Conservation (phyloP, 2,113 vertebrate genomes). For the Numenius arquata region DNA sequence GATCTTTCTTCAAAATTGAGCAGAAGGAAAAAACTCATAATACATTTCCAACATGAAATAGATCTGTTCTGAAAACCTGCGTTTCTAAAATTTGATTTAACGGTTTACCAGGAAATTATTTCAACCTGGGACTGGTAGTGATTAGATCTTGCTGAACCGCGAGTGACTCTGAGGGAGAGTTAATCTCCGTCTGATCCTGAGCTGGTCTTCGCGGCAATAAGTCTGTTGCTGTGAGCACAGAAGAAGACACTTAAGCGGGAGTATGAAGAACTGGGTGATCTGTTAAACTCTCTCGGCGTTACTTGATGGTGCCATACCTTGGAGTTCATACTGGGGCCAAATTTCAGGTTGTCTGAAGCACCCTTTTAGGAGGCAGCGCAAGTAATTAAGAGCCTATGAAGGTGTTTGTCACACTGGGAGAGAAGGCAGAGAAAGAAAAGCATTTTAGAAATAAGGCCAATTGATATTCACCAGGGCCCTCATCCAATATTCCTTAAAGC, state of each 20-base stretch:
- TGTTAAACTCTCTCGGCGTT: neutral
- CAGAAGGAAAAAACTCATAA: rapidly evolving
- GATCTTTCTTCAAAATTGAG: neutral
- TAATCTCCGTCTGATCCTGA: neutral
- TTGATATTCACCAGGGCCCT: neutral
- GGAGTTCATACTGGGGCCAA: neutral
- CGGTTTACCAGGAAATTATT: neutral
- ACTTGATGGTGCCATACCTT: neutral
- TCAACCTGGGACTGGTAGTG: neutral
- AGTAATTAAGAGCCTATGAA: neutral
- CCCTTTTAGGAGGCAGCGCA: neutral
- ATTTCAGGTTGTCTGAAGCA: neutral
- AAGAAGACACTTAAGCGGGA: neutral
- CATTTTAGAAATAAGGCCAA: neutral
- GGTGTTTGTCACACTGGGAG: neutral
- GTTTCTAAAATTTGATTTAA: neutral
- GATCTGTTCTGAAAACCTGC: neutral
- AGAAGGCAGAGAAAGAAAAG: neutral
- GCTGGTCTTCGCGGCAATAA: rapidly evolving
- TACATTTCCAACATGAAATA: neutral
- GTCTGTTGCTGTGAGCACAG: neutral
- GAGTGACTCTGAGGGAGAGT: neutral
- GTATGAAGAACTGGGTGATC: neutral
- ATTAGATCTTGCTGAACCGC: neutral
- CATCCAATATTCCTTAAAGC: neutral